Evolutionary conservation across 2,113 vertebrate species (phyloP).

Genomic region (Zosterops japonicus): DNA sequence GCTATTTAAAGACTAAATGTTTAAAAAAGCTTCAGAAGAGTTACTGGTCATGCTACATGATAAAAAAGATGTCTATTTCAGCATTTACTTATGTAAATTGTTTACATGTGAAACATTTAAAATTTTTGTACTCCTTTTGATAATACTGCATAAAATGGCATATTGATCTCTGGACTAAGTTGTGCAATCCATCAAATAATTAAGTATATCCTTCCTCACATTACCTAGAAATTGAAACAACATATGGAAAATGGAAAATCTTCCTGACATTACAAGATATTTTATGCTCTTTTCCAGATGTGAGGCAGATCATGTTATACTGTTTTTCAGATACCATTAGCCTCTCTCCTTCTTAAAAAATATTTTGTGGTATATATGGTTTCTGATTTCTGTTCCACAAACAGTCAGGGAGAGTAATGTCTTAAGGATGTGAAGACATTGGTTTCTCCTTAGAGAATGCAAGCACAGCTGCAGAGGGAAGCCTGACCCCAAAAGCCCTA

Average conservation of each 20-base stretch:
- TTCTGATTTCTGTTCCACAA: conserved; percentile 43
- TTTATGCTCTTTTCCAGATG: conserved; percentile 29
- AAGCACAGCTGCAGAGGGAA: conserved; percentile 72
- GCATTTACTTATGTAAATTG: neutral
- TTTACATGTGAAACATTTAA: neutral
- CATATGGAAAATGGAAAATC: conserved; percentile 21
- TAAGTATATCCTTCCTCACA: neutral
- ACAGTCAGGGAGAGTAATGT: conserved; percentile 40
- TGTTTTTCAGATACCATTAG: conserved; percentile 21
- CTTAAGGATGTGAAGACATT: conserved; percentile 37
- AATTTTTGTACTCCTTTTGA: neutral
- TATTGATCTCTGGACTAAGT: neutral
- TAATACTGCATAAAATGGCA: neutral
- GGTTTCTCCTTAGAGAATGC: conserved; percentile 6
- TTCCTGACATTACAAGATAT: neutral
- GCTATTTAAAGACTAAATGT: neutral
- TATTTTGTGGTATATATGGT: conserved; percentile 6
- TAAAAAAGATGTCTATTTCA: neutral
- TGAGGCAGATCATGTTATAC: neutral
- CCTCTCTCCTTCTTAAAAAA: neutral
- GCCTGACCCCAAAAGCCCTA: conserved; percentile 21
- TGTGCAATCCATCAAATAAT: neutral
- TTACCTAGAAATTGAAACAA: conserved; percentile 11
- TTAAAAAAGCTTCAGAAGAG: neutral
- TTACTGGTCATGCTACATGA: neutral